Evolutionary conservation across 2,113 vertebrate species (phyloP).

Genomic region (Lycaon pictus): DNA sequence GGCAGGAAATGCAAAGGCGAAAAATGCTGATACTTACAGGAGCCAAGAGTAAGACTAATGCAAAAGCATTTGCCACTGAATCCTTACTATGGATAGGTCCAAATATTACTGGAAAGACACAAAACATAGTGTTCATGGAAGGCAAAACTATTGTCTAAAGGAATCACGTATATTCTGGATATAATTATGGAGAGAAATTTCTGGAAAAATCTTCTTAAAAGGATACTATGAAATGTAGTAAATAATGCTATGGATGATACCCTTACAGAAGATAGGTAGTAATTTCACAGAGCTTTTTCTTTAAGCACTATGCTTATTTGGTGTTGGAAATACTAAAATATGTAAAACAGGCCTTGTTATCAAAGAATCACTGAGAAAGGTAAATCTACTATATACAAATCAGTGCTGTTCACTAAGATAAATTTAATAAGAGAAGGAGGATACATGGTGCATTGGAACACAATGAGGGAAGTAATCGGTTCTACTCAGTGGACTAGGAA

Average conservation of each 20-base stretch:
- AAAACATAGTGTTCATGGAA: background rate
- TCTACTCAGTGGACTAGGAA: background rate
- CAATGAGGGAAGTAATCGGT: background rate
- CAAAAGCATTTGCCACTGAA: background rate
- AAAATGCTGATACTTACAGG: background rate
- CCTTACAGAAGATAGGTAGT: background rate
- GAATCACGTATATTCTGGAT: background rate
- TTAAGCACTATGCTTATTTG: background rate
- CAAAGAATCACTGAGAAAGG: background rate
- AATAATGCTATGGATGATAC: background rate
- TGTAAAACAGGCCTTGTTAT: background rate
- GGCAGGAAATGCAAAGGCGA: background rate
- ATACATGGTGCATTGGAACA: accelerated
- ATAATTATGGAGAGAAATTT: conserved; percentile 6
- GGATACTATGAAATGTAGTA: background rate
- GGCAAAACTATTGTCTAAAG: background rate
- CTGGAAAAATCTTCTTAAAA: background rate
- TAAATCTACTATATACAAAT: background rate
- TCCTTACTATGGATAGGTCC: background rate
- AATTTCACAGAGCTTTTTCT: background rate
- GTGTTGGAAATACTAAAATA: background rate
- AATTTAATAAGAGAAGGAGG: background rate
- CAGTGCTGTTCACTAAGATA: background rate
- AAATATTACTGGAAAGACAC: background rate
- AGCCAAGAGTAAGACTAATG: background rate